These are phyloP conservation scores for Aphidius gifuensis DNA, from an alignment of 1,140 invertebrate genomes.

Conservation along the genomic window DNA sequence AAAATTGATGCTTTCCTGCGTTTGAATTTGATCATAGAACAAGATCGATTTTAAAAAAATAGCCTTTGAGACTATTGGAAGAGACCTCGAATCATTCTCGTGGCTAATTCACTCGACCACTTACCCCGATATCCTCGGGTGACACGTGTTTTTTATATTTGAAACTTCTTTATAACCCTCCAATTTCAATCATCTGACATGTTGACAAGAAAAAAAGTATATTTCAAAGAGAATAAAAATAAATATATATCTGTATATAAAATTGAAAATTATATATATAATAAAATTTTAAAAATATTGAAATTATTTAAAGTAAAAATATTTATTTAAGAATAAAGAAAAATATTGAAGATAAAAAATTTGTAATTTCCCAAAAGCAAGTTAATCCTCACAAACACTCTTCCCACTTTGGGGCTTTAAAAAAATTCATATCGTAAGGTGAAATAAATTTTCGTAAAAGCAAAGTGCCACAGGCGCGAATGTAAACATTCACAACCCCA, in stretches of 20 bases:
- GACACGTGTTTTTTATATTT: too few relatives aligned
- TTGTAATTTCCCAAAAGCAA: constrained; percentile 11
- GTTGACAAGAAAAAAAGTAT: too few relatives aligned
- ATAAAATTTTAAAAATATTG: too few relatives aligned
- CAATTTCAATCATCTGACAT: too few relatives aligned
- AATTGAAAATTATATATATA: too few relatives aligned
- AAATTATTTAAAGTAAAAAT: too few relatives aligned
- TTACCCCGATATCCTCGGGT: background rate
- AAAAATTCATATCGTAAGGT: background rate
- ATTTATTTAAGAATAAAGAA: background rate
- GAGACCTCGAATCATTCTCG: background rate
- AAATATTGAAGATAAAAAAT: constrained; percentile 5
- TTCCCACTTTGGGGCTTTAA: background rate
- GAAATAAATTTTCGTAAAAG: constrained; percentile 20
- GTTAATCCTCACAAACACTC: background rate
- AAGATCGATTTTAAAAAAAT: constrained; percentile 8
- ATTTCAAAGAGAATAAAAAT: too few relatives aligned
- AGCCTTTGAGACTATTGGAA: background rate
- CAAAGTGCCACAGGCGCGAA: constrained; percentile 14
- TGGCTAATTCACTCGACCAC: constrained; percentile 13
- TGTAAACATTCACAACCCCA: background rate
- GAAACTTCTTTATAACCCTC: too few relatives aligned
- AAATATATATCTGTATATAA: too few relatives aligned
- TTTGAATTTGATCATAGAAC: background rate
- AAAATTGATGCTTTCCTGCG: background rate